phyloP scores from a whole-genome alignment of 2,888 invertebrate genomes.

The Crocallis elinguaria region DNA sequence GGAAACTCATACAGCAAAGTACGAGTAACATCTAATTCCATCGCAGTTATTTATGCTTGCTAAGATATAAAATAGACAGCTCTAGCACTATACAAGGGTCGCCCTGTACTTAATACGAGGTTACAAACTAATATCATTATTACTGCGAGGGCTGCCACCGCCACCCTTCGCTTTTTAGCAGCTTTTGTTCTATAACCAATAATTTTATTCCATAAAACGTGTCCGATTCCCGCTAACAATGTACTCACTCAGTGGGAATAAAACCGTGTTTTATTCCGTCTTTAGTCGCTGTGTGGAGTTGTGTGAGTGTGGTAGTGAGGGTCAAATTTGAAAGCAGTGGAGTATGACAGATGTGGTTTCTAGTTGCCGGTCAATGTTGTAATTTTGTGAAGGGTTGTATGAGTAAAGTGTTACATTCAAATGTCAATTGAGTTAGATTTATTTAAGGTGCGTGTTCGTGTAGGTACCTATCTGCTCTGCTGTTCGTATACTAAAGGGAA shows the following conservation, averaged over 20 bases:
- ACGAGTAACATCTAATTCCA: too few relatives aligned
- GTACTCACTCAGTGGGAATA: conserved; percentile 21
- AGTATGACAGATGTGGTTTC: conserved; percentile 40
- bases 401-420: background rate
- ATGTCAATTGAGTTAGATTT: background rate
- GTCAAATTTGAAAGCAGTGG: conserved; percentile 33
- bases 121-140: conserved; percentile 77
- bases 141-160: conserved; percentile 48
- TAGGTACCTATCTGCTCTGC: too few relatives aligned
- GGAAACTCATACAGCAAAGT: too few relatives aligned
- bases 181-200: conserved; percentile 59
- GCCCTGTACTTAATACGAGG: conserved; percentile 64
- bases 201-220: conserved; percentile 57
- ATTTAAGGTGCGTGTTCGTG: too few relatives aligned
- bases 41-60: too few relatives aligned
- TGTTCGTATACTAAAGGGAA: background rate
- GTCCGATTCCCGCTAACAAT: conserved; percentile 41
- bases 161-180: conserved; percentile 61
- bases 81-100: conserved; percentile 30
- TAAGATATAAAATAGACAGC: too few relatives aligned
- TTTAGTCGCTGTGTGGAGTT: conserved; percentile 8
- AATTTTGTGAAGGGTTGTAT: conserved; percentile 11
- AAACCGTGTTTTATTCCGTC: conserved; percentile 1
- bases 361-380: conserved; percentile 12
- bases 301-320: conserved; percentile 34